Conservation (phyloP, 1,140 invertebrate species). For the Coboldia fuscipes region DNA sequence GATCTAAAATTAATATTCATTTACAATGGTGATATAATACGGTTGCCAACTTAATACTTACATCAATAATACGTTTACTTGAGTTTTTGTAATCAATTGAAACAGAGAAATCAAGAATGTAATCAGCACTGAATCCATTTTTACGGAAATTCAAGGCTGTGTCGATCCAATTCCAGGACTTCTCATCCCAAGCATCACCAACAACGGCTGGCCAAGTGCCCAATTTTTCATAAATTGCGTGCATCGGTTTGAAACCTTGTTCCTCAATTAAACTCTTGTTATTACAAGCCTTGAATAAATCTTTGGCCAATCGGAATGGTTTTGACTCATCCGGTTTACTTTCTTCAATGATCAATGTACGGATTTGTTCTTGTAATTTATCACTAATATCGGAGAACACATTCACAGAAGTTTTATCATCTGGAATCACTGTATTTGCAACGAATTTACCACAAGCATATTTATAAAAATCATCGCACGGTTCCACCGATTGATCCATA, state of each 20-base stretch:
- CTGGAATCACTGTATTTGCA: conserved; percentile 48
- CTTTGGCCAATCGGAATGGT: conserved; percentile 53
- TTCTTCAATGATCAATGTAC: conserved; percentile 48
- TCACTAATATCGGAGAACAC: conserved; percentile 64
- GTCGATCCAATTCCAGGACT: conserved; percentile 56
- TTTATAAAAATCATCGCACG: conserved; percentile 76
- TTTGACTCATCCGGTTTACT: conserved; percentile 37
- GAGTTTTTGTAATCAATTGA: conserved; percentile 81
- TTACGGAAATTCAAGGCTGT: conserved; percentile 58
- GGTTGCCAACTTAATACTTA: conserved; percentile 26
- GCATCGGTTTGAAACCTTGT: conserved; percentile 43
- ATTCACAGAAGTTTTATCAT: conserved; percentile 59
- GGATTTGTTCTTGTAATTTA: conserved; percentile 53
- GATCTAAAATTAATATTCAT: conserved; percentile 33
- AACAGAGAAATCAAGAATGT: conserved; percentile 82
- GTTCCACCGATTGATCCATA: conserved; percentile 52
- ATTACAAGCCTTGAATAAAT: conserved; percentile 65
- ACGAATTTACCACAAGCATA: conserved; percentile 62
- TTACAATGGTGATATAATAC: conserved; percentile 4
- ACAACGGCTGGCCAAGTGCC: conserved; percentile 82
- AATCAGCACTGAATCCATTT: conserved; percentile 69
- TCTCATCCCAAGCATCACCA: conserved; percentile 48
- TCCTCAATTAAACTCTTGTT: conserved; percentile 57
- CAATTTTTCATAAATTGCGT: conserved; percentile 44
- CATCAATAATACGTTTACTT: conserved; percentile 63